Evolutionary conservation across 2,797 vertebrate genomes (phyloP), one percentile per base, ranked within the genome.

Genomic region (Hemibagrus guttatus): DNA sequence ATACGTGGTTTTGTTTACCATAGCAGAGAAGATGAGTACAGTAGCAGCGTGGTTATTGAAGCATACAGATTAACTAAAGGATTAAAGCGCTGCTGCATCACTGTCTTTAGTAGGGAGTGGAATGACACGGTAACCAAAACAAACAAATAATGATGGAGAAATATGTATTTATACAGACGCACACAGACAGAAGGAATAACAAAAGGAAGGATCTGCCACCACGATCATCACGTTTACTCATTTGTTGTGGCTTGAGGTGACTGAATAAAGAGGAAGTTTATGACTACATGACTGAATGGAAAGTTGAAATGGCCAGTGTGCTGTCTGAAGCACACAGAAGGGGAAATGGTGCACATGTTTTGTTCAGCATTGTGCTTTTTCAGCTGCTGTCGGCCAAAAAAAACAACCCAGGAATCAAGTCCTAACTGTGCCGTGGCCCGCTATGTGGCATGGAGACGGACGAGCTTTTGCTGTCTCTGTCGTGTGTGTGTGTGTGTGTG

Each of bases 351-450:
- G 42, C 0, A 49, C 14, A 46, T 74, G 79, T 86, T 72, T 86
- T 81, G 56, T 68, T 82, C 56, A 46, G 42, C 79, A 4, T 63
- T 59, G 72, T 75, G 80, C 81, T 71, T 78, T 76, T 59, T 79
- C 83, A 87, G 80, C 87, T 90, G 85, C 87, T 88, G 66, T 76
- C n/a, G 17, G 64, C 8, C 19, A 11, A 0, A 54, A 13, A 39
- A 12, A n/a, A 14, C 72, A 71, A 59, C 26, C 46, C 49, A 58
- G 42, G 42, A 82, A 64, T 54, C 6, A 7, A 26, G 39, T 82
- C 26, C 63, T 39, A 19, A 78, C 21, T 58, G 26, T 42, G 12
- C 23, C 16, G 21, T 79, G 14, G 17, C 21, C 23, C 1, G 14
- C 5, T 23, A 59, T 72, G 64, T 80, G n/a, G 64, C 54, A 52